phyloP scores from a whole-genome alignment of 2,888 invertebrate species.

The Nomada ferruginata region DNA sequence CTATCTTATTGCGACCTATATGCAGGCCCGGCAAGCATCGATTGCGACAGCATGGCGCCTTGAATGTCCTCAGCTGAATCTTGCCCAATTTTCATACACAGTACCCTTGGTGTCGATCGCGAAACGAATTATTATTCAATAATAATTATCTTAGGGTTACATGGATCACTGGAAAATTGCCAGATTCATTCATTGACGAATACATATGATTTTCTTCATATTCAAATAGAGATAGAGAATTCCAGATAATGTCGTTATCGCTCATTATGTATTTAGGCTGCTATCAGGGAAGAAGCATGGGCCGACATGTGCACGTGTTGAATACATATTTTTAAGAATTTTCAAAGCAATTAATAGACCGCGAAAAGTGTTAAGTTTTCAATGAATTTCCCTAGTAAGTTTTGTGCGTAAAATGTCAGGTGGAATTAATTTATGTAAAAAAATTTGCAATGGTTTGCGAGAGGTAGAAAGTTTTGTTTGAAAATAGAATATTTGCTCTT shows the following conservation, averaged over 20 bases:
- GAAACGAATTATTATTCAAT: not conserved
- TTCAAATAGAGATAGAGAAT: no score
- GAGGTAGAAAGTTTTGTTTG: conserved; percentile 1
- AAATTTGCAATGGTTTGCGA: not conserved
- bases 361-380: no score
- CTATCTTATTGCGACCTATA: conserved; percentile 47
- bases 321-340: no score
- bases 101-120: conserved; percentile 10
- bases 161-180: not conserved
- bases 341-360: no score
- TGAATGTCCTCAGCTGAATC: conserved; percentile 16
- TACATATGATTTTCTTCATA: no score
- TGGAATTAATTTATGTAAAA: no score
- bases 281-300: no score
- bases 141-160: not conserved
- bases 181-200: no score
- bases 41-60: conserved; percentile 53
- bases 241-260: no score
- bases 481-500: not conserved
- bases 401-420: not conserved
- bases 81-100: conserved; percentile 14
- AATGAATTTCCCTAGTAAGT: not conserved
- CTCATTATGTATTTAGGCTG: no score
- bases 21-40: conserved; percentile 23
- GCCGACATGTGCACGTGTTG: no score